These are phyloP conservation scores for Galeopsomyia nigrocyanea DNA, from an alignment of 2,888 invertebrate genomes.

Conservation along the genomic window DNA sequence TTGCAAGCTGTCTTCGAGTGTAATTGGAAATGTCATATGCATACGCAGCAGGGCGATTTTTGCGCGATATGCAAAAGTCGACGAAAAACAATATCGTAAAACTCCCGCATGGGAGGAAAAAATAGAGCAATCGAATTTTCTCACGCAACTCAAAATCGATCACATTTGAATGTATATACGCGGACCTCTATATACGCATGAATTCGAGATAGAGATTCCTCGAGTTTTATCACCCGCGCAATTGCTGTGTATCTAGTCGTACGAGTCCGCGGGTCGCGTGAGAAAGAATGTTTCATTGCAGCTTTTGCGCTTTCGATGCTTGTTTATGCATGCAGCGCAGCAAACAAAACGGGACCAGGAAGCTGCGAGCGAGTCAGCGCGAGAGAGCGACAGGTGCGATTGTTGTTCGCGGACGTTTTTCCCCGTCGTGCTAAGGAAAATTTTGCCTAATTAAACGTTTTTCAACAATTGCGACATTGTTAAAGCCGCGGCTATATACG, in stretches of 20 bases:
- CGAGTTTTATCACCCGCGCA: conserved; percentile 49
- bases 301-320: not conserved
- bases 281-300: not conserved
- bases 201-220: conserved; percentile 44
- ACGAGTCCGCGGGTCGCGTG: not conserved
- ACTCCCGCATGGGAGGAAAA: not conserved
- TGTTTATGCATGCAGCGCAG: not conserved
- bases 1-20: too few relatives aligned
- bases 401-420: not conserved
- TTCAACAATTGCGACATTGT: conserved; percentile 20
- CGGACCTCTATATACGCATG: too few relatives aligned
- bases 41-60: not conserved
- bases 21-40: conserved; percentile 4
- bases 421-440: conserved; percentile 1
- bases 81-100: too few relatives aligned
- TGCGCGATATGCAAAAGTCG: too few relatives aligned
- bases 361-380: not conserved
- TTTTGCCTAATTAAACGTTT: conserved; percentile 30
- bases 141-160: conserved; percentile 15
- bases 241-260: conserved; percentile 28
- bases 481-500: not conserved
- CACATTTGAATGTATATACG: too few relatives aligned
- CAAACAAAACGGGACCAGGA: not conserved
- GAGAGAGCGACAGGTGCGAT: conserved; percentile 18
- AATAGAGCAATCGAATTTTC: conserved; percentile 38